These are phyloP conservation scores for Nipponacmea schrenckii DNA, from an alignment of 2,888 invertebrate genomes.

Conservation along the genomic window DNA sequence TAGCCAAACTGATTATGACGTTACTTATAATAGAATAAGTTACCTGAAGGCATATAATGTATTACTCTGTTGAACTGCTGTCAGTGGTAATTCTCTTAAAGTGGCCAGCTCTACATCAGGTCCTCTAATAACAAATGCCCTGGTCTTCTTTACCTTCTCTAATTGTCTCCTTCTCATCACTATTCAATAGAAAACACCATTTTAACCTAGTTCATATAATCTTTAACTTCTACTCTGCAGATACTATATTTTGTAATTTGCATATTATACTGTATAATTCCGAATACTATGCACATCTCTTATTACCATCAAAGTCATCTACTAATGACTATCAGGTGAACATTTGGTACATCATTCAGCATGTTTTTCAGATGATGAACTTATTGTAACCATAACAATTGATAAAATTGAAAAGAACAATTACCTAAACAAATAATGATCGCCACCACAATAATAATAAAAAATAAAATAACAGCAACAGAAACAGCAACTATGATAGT, in stretches of 20 bases:
- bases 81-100: slow-evolving; percentile 81
- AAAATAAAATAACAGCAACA: slow-evolving; percentile 12
- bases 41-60: slow-evolving; percentile 78
- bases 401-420: neutral
- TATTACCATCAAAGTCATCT: too few relatives aligned
- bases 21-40: slow-evolving; percentile 18
- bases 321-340: too few relatives aligned
- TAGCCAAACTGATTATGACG: too few relatives aligned
- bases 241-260: too few relatives aligned
- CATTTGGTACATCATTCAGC: too few relatives aligned
- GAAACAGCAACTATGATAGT: neutral
- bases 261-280: too few relatives aligned
- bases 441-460: slow-evolving; percentile 17
- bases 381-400: too few relatives aligned
- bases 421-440: slow-evolving; percentile 22
- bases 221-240: too few relatives aligned
- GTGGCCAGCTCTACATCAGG: slow-evolving; percentile 86
- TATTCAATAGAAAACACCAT: slow-evolving; percentile 18
- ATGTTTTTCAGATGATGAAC: too few relatives aligned
- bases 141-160: slow-evolving; percentile 42
- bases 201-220: neutral
- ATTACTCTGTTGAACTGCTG: slow-evolving; percentile 83
- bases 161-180: slow-evolving; percentile 32
- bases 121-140: slow-evolving; percentile 46
- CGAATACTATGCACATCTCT: too few relatives aligned